Evolutionary conservation across 1,140 invertebrate genomes (phyloP).

Genomic region (Euura lappo): DNA sequence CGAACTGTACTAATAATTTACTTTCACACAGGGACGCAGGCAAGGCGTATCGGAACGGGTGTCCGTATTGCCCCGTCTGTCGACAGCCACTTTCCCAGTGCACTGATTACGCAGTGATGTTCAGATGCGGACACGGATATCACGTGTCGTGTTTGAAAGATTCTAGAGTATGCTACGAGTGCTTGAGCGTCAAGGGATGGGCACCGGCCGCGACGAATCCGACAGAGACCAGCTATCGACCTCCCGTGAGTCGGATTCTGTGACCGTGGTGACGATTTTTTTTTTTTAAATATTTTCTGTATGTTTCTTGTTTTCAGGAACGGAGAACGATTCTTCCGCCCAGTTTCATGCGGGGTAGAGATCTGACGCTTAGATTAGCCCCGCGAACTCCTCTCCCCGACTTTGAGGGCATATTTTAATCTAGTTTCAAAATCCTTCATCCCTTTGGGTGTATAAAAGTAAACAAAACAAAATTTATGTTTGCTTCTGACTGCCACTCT

Average conservation of each 20-base stretch:
- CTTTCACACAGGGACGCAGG: slow-evolving; percentile 43
- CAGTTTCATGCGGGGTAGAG: slow-evolving; percentile 47
- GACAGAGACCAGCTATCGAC: slow-evolving; percentile 25
- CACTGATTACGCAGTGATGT: slow-evolving; percentile 49
- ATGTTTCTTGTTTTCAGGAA: slow-evolving; percentile 33
- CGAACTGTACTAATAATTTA: slow-evolving; percentile 10
- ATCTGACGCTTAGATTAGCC: slow-evolving; percentile 49
- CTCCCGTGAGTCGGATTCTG: slow-evolving; percentile 32
- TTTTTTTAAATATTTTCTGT: no score
- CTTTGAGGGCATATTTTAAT: slow-evolving; percentile 58
- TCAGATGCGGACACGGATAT: slow-evolving; percentile 56
- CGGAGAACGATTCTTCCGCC: slow-evolving; percentile 49
- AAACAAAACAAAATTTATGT: no score
- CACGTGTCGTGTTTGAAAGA: slow-evolving; percentile 52
- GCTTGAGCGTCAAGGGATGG: slow-evolving; percentile 55
- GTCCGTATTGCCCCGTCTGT: slow-evolving; percentile 50
- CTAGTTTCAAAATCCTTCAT: slow-evolving; percentile 36
- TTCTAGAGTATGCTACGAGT: slow-evolving; percentile 54
- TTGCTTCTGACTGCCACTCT: no score
- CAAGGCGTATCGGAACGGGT: slow-evolving; percentile 45
- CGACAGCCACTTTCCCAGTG: slow-evolving; percentile 47
- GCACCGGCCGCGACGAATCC: slow-evolving; percentile 41
- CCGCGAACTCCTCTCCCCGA: slow-evolving; percentile 52
- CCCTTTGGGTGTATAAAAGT: no score
- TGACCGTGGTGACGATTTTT: no score